Evolutionary conservation across 1,140 invertebrate genomes (phyloP).

Genomic region (Saccostrea glomerata): DNA sequence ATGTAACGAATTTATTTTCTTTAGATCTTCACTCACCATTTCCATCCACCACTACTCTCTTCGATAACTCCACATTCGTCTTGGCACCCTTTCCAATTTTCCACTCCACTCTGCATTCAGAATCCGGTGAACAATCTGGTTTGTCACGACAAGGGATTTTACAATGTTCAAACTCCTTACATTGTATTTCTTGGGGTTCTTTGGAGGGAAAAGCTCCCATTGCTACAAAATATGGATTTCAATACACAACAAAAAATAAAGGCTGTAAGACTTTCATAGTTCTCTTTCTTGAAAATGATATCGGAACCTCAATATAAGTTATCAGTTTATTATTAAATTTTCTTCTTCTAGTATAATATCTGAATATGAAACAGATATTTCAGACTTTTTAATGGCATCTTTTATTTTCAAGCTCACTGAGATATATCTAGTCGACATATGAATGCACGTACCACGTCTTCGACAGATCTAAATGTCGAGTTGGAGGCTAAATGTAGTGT

Average conservation of each 20-base stretch:
- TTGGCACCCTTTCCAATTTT: conserved; percentile 4
- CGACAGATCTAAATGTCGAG: too few relatives aligned
- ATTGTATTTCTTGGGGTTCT: background rate
- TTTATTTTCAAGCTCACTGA: too few relatives aligned
- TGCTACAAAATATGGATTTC: background rate
- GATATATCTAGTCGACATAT: too few relatives aligned
- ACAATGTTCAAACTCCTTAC: background rate
- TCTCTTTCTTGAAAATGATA: too few relatives aligned
- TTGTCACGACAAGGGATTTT: background rate
- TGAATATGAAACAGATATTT: too few relatives aligned
- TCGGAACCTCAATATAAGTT: background rate
- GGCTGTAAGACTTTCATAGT: too few relatives aligned
- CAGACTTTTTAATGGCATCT: too few relatives aligned
- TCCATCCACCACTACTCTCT: conserved; percentile 15
- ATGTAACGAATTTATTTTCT: background rate
- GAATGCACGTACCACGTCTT: too few relatives aligned
- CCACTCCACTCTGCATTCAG: conserved; percentile 9
- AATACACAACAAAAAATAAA: too few relatives aligned
- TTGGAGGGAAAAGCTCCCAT: background rate
- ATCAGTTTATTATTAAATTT: too few relatives aligned
- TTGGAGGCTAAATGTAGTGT: too few relatives aligned
- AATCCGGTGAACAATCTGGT: conserved; percentile 1
- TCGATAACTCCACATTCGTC: background rate
- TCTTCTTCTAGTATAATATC: too few relatives aligned
- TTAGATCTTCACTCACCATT: background rate